Conservation (phyloP, 2,113 vertebrate genomes). For the Tragelaphus buxtoni region DNA sequence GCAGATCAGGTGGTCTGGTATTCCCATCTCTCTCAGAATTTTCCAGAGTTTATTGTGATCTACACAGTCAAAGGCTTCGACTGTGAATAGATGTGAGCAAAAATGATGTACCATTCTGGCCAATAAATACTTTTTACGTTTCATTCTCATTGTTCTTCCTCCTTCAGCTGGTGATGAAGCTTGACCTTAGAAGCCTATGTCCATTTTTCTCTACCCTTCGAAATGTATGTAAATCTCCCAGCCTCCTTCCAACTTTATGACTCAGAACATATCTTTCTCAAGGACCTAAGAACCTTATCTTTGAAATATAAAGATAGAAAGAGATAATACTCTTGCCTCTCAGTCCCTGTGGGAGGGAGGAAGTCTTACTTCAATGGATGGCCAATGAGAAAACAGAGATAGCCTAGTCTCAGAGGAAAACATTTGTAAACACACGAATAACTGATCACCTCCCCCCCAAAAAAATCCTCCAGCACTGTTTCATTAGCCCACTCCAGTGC, state of each 20-base stretch:
- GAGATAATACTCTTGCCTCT: background rate
- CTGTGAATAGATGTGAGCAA: background rate
- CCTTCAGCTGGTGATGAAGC: background rate
- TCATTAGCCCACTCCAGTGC: background rate
- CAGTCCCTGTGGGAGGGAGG: background rate
- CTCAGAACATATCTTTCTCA: background rate
- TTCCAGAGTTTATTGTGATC: too few relatives aligned
- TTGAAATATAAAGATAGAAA: background rate
- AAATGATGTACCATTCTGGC: background rate
- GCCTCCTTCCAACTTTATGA: background rate
- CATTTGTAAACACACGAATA: background rate
- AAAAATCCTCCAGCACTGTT: background rate
- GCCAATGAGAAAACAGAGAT: background rate
- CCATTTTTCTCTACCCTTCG: background rate
- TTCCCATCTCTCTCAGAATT: too few relatives aligned
- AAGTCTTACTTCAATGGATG: background rate
- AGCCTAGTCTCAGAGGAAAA: background rate
- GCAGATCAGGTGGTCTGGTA: too few relatives aligned
- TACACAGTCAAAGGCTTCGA: too few relatives aligned
- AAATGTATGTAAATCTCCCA: background rate
- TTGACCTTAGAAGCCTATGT: background rate
- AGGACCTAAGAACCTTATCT: background rate
- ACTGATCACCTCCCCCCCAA: background rate
- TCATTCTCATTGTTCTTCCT: background rate
- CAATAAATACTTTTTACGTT: rapidly evolving